Evolutionary conservation across 2,113 vertebrate species (phyloP), one percentile per base, ranked within the genome.

Genomic region (Donacobius atricapilla): DNA sequence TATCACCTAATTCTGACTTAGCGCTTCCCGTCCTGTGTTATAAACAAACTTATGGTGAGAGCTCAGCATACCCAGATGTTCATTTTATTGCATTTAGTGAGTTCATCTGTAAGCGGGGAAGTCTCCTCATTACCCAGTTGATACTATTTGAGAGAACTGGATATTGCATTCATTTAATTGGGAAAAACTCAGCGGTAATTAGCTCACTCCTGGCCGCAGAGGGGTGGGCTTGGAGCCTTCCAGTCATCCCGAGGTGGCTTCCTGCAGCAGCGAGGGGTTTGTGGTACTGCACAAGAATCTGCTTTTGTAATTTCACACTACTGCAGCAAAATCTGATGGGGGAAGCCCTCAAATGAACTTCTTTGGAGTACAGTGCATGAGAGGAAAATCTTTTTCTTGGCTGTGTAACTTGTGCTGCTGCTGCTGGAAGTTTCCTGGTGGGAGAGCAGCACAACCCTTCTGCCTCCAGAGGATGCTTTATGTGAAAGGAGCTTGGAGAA

Each of bases 141-240:
- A 47, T 82, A 6, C 90, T 75, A 44, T 91, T 73, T 10, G 27
- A 39, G 88, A 68, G 44, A 83, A 25, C 64, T 81, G 87, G 56
- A 60, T 87, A 12, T 89, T 83, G 68, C 60, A 6, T 27, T 95
- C 79, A 71, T 90, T 94, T 93, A 95, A 92, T 96, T 92, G 92
- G 82, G 87, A 68, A 40, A 58, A 63, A 63, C 3, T 5, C 64
- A 78, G 68, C 0, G 0, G 37, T 89, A 93, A 90, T 96, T 75
- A 83, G 56, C 73, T 72, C 4, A 0, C 30, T 90, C 11, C 1
- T 24, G 61, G 2, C 76, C 86, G 71, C 47, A 13, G 68, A 77
- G 65, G 56, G n/a, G 9, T 48, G 64, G 64, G 27, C 60, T 92
- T 64, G 63, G 31, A 73, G 76, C 76, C 54, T n/a, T 47, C 22